Conservation (phyloP, 2,113 vertebrate genomes). For the Sinocyclocheilus anophthalmus region DNA sequence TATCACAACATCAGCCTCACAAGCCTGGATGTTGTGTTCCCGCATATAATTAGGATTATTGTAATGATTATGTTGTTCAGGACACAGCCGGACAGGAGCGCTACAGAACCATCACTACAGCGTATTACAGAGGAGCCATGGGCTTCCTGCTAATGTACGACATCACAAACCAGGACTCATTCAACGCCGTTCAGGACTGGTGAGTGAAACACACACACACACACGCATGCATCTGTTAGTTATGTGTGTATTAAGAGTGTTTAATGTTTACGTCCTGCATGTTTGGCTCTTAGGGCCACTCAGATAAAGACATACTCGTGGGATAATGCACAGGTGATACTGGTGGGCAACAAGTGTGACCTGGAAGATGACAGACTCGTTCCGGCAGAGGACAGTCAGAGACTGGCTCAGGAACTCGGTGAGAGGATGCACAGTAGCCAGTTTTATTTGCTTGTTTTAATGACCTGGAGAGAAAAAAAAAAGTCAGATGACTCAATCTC, state of each 20-base stretch:
- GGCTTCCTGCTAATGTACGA: slow-evolving; percentile 88
- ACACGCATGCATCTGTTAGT: neutral
- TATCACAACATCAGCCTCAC: neutral
- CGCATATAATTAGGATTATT: neutral
- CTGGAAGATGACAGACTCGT: slow-evolving; percentile 82
- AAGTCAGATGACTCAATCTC: no score
- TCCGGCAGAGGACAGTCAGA: slow-evolving; percentile 80
- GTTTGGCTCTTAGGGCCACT: slow-evolving; percentile 76
- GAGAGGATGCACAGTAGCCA: neutral
- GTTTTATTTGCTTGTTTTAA: neutral
- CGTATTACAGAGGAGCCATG: slow-evolving; percentile 87
- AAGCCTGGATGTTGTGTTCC: neutral
- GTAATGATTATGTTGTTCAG: slow-evolving; percentile 63
- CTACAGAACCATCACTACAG: slow-evolving; percentile 86
- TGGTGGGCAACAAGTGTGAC: slow-evolving; percentile 86
- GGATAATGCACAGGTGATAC: slow-evolving; percentile 86
- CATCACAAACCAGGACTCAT: slow-evolving; percentile 85
- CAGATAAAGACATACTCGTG: slow-evolving; percentile 88
- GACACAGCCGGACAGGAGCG: slow-evolving; percentile 86
- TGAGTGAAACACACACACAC: slow-evolving; percentile 61
- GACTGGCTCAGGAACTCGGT: slow-evolving; percentile 82
- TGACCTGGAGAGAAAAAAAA: neutral
- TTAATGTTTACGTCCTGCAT: neutral
- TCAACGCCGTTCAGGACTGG: slow-evolving; percentile 85
- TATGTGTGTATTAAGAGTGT: neutral